Base-by-base conservation (phyloP, 2,888 invertebrate genomes). In the Cepaea hortensis region DNA sequence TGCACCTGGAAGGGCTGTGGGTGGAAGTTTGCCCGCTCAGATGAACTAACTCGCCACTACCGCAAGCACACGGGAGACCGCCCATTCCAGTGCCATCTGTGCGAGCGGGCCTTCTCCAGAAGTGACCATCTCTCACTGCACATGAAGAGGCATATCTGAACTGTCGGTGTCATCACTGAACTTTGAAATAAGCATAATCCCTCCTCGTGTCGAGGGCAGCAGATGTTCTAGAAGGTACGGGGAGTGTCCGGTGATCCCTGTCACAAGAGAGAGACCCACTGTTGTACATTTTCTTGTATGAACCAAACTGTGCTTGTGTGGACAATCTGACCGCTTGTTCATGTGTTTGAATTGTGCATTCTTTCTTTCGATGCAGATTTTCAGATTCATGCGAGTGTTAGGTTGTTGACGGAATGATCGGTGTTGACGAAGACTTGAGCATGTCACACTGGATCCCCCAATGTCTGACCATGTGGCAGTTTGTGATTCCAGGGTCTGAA, bases 51-150 rank as follows among this genome's bases (percentile, higher is more conserved):
- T 0, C 94, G 96, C 73, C 96, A 96, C 92, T 96, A 95, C 93
- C 94, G 96, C 23, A 95, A 95, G 90, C 95, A 95, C 91, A 95
- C 95, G 11, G 95, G 96, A 0, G 96, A 96, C 91, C 94, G 96
- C 81, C 96, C 96, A 3, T 96, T 96, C 94, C 96, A 96, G 91
- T 96, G 96, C 92, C 95, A 95, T 76, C 94, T 96, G 72, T 96
- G 96, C 92, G 96, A 96, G 89, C 94, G 96, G 20, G 96, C 96
- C 50, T 96, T 96, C 94, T 96, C 96, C 70, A 94, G 96, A 62
- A 96, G 96, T 68, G 96, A 96, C 93, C 96, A 96, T 91, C 95
- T 96, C 88, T 95, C 96, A 3, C 95, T 96, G 81, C 96, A 96
- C 93, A 96, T 96, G 96, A 96, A 96, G 93, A 94, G 96, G 86